Base-by-base conservation (phyloP, 2,797 vertebrate species). In the Falco rusticolus region DNA sequence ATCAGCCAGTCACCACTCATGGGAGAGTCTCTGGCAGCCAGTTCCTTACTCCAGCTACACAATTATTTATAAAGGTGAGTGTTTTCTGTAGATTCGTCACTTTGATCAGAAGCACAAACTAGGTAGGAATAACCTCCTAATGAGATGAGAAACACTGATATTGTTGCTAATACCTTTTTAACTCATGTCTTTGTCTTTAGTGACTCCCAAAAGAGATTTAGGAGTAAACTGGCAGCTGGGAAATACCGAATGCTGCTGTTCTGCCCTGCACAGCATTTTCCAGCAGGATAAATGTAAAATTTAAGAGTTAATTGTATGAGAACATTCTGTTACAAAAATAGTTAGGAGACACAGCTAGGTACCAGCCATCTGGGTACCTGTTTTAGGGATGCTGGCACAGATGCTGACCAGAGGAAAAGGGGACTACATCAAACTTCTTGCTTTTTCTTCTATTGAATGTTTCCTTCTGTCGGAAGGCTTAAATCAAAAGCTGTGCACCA, bases 1-100 rank as follows among this genome's bases (percentile, higher is more conserved):
- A 11, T 16, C 37, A 16, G 71, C 37, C 63, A 31, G 4, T 24
- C 53, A 21, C 18, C 18, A 1, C 43, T 11, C 45, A 5, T 11
- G 9, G 14, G 34, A 33, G 1, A 9, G 60, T 3, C 75, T 54
- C 43, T 1, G 18, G 31, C 43, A 78, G 80, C 12, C 1, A 0
- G 21, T 34, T 16, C 48, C 43, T 22, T 7, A 11, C 13, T 5
- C 5, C 6, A 9, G 57, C 60, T 16, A 34, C 41, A 26, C 33
- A 17, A 5, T 3, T 29, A 16, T 5, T 50, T 24, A 18, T 2
- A 25, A 39, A 80, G 43, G 26, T 5, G 20, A 8, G 33, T 10
- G 17, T n/a, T 91, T 63, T 33, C 60, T 54, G 33, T 10, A 29
- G 26, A 37, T 43, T 63, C 47, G 39, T 11, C 22, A 20, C 81